Evolutionary conservation across 1,140 invertebrate genomes (phyloP), one percentile per base, ranked within the genome.

Genomic region (Drosophila nikananu): DNA sequence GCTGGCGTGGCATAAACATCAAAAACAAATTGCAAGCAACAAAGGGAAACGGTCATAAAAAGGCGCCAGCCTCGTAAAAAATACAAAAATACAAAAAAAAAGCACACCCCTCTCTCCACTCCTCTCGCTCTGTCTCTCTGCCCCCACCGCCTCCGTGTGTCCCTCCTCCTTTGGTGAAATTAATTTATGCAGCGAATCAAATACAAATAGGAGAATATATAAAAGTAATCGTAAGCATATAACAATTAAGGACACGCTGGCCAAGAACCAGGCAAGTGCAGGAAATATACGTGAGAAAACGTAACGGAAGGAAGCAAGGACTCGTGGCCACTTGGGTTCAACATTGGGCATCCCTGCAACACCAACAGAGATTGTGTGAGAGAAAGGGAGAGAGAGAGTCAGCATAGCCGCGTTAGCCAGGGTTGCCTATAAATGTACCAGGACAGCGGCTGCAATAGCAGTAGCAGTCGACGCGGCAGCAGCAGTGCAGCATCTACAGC

Each of bases 361-460:
- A 10, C n/a, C 4, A 23, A 15, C 5, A 48, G 44, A 23, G 6
- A 27, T 6, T 27, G 27, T 15, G 21, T 1, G 10, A 21, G 9
- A 30, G 27, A 30, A 8, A 30, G 27, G 7, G 27, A 30, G 5
- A 51, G 25, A 37, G 32, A 54, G 52, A 37, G 21, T 37, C 27
- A 52, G n/a, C 32, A 37, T 9, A 57, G 54, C 54, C 41, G 39
- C 49, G 58, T 64, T 54, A 68, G 67, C 65, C 25, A 89, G 64
- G 73, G 79, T 83, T 84, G 86, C 86, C 64, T 91, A 90, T 92
- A 92, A 92, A 92, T 92, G 91, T 92, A 92, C 91, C 91, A 92
- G 78, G 87, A 92, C 84, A 92, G 77, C 81, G 82, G 84, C 91
- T 92, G 91, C 91, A 91, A 80, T 80, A 92, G 91, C 91, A 91